These are phyloP conservation scores for Zaprionus bogoriensis DNA, from an alignment of 2,888 invertebrate species.

Conservation along the genomic window DNA sequence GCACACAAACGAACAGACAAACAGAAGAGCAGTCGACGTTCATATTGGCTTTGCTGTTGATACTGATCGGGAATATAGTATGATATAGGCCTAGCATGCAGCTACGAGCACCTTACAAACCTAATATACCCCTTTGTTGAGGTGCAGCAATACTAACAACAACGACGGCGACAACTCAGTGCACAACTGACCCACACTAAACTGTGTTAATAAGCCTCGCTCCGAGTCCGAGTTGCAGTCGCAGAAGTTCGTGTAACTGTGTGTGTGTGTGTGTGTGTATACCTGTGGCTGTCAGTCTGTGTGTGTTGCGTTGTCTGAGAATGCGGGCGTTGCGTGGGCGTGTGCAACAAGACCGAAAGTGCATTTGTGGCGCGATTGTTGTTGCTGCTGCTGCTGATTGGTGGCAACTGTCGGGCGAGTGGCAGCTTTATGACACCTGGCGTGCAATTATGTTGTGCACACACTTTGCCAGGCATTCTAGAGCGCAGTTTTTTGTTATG, in stretches of 20 bases:
- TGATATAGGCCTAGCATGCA: too few species aligned
- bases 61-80: too few species aligned
- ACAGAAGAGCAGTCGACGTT: too few species aligned
- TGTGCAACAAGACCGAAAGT: conserved; percentile 37
- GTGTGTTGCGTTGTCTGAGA: conserved; percentile 53
- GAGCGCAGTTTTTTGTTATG: conserved; percentile 20
- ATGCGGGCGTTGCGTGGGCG: conserved; percentile 56
- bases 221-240: too few species aligned
- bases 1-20: too few species aligned
- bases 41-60: too few species aligned
- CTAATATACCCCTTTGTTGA: too few species aligned
- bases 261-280: too few species aligned
- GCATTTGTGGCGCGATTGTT: conserved; percentile 28
- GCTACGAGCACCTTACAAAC: too few species aligned
- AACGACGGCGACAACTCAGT: conserved; percentile 6
- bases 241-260: neutral
- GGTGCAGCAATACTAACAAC: conserved; percentile 17
- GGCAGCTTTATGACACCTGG: conserved; percentile 69
- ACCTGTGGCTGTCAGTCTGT: neutral
- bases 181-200: conserved; percentile 33
- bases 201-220: conserved; percentile 46
- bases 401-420: conserved; percentile 36
- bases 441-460: conserved; percentile 51
- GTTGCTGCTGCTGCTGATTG: neutral
- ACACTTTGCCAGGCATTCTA: conserved; percentile 28